These are phyloP conservation scores for Leguminivora glycinivorella DNA, from an alignment of 1,140 invertebrate genomes.

Conservation along the genomic window DNA sequence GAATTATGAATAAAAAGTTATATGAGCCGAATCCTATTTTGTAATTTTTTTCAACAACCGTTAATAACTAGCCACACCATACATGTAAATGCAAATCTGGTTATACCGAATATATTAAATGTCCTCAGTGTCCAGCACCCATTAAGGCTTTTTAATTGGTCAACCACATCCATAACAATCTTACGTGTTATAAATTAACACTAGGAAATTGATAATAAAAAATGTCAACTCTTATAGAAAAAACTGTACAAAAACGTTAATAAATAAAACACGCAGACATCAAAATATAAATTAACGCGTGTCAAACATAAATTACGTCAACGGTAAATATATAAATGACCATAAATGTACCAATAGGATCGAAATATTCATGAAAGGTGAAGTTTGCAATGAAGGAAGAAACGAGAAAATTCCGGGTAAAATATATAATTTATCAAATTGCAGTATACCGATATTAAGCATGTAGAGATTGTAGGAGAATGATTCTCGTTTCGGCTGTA, in stretches of 20 bases:
- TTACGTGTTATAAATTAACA: conserved; percentile 20
- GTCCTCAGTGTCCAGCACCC: background rate
- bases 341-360: background rate
- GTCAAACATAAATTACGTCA: conserved; percentile 25
- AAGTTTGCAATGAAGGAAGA: background rate
- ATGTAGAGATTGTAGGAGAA: too few relatives aligned
- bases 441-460: too few relatives aligned
- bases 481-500: too few relatives aligned
- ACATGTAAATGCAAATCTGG: background rate
- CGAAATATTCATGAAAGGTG: background rate
- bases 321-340: conserved; percentile 6
- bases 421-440: too few relatives aligned
- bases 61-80: background rate
- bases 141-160: conserved; percentile 24
- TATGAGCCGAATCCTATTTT: background rate
- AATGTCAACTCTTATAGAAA: conserved; percentile 21
- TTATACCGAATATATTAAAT: conserved; percentile 13
- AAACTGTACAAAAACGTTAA: conserved; percentile 22
- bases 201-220: conserved; percentile 27
- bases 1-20: too few relatives aligned
- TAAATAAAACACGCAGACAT: conserved; percentile 28
- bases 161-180: conserved; percentile 19
- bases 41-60: background rate
- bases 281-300: conserved; percentile 26
- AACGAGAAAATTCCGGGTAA: too few relatives aligned